Evolutionary conservation across 2,113 vertebrate species (phyloP).

Genomic region (Caloenas nicobarica): DNA sequence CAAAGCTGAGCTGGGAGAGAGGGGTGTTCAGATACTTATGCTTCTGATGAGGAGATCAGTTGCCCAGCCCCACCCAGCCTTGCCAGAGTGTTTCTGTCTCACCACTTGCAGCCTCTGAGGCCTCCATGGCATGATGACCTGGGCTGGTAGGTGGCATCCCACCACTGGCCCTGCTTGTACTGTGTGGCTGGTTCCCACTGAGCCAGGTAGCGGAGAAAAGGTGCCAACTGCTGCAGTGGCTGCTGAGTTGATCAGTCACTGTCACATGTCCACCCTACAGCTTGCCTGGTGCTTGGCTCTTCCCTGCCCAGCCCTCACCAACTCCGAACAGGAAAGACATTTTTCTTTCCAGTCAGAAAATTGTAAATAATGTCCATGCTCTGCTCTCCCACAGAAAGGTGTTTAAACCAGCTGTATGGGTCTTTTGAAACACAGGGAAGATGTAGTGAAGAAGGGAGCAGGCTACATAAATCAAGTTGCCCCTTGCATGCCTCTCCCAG

Average conservation of each 20-base stretch:
- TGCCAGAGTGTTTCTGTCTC: background rate
- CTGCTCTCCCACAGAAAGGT: background rate
- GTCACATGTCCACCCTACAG: background rate
- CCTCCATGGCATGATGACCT: background rate
- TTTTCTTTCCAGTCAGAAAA: background rate
- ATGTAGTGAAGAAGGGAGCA: background rate
- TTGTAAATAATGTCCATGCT: background rate
- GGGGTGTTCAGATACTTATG: background rate
- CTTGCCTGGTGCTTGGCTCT: background rate
- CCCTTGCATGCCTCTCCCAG: background rate
- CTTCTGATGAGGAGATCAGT: background rate
- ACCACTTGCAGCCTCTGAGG: background rate
- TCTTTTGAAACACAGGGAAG: background rate
- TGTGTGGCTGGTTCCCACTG: background rate
- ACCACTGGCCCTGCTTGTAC: accelerated
- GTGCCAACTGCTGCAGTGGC: background rate
- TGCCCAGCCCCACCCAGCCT: background rate
- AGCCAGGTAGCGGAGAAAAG: background rate
- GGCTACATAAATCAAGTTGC: background rate
- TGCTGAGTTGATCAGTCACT: background rate
- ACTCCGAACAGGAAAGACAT: background rate
- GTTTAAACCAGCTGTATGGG: background rate
- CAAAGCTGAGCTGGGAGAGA: background rate
- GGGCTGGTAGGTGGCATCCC: background rate
- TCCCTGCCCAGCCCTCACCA: background rate